These are phyloP conservation scores for Scrobipalpa costella DNA, from an alignment of 2,888 invertebrate genomes.

Conservation along the genomic window DNA sequence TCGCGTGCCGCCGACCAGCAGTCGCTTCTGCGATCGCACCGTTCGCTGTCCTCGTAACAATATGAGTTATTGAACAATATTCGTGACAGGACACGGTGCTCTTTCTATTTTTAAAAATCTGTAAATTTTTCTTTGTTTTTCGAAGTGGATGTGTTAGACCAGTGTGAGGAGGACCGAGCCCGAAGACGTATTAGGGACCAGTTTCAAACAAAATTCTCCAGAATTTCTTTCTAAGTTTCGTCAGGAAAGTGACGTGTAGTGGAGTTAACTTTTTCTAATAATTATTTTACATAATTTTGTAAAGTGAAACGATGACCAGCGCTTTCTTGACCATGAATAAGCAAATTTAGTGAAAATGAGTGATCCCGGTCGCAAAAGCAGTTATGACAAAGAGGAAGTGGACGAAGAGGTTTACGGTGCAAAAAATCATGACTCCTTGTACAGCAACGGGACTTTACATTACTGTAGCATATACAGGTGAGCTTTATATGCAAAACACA, in stretches of 20 bases:
- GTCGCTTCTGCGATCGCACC: conserved; percentile 68
- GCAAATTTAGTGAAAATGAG: conserved; percentile 61
- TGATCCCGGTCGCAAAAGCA: conserved; percentile 64
- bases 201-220: neutral
- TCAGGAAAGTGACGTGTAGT: neutral
- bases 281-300: neutral
- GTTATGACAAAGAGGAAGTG: conserved; percentile 61
- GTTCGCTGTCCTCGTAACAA: conserved; percentile 72
- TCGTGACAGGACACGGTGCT: conserved; percentile 49
- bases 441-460: conserved; percentile 81
- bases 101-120: conserved; percentile 25
- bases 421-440: conserved; percentile 73
- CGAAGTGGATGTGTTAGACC: neutral
- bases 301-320: conserved; percentile 29
- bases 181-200: too few species aligned
- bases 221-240: neutral
- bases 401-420: conserved; percentile 65
- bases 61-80: conserved; percentile 66
- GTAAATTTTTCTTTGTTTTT: conserved; percentile 29
- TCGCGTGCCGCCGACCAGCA: conserved; percentile 57
- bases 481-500: conserved; percentile 20
- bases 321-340: conserved; percentile 56
- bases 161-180: neutral
- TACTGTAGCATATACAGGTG: conserved; percentile 82
- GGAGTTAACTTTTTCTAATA: neutral